Conservation (phyloP, 1,140 invertebrate species). For the Euwallacea fornicatus region DNA sequence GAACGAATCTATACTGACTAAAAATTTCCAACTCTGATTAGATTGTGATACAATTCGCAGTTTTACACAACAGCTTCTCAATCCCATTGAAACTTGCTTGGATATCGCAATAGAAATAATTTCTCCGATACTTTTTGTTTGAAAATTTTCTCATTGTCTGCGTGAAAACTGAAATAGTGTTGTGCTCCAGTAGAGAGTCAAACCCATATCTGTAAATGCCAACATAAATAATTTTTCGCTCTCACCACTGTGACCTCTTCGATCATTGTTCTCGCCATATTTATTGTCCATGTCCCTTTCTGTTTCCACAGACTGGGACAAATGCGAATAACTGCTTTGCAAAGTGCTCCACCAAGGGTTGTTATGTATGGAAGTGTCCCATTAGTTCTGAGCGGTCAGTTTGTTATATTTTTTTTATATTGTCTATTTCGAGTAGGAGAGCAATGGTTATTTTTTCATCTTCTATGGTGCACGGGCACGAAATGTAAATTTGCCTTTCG, state of each 20-base stretch:
- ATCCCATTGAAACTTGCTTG: no score
- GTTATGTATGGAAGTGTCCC: slow-evolving; percentile 18
- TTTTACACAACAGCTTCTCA: no score
- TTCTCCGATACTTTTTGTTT: no score
- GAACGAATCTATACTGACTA: no score
- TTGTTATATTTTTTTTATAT: slow-evolving; percentile 5
- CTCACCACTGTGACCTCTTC: slow-evolving; percentile 29
- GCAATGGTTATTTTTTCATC: no score
- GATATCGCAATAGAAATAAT: no score
- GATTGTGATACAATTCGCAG: no score
- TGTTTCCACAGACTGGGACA: slow-evolving; percentile 26
- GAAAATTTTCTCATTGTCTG: slow-evolving; percentile 8
- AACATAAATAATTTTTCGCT: slow-evolving; percentile 36
- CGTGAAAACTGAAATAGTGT: slow-evolving; percentile 16
- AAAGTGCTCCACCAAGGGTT: slow-evolving; percentile 13
- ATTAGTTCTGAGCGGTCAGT: slow-evolving; percentile 5
- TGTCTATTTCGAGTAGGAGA: background rate
- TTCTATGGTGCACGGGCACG: no score
- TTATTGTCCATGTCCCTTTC: slow-evolving; percentile 26
- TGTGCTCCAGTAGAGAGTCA: slow-evolving; percentile 11
- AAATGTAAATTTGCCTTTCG: no score
- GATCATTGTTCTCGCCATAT: slow-evolving; percentile 24
- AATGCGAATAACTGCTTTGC: slow-evolving; percentile 28
- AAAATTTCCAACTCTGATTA: no score
- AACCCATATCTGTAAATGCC: slow-evolving; percentile 35